Conservation (phyloP, 2,888 invertebrate species). For the Adelphocoris suturalis region DNA sequence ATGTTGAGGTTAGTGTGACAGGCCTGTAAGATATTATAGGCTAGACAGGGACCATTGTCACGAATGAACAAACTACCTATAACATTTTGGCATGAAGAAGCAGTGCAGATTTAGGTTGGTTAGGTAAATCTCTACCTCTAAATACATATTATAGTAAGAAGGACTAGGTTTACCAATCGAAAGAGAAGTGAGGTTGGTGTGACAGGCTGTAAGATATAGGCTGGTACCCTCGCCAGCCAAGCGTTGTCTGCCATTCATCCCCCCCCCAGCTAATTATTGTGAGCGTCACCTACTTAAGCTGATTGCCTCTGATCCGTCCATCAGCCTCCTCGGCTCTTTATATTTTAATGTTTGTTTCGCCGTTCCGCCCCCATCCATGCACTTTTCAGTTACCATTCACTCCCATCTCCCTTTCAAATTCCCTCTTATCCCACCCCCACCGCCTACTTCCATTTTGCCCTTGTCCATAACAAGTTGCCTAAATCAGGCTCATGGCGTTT, state of each 20-base stretch:
- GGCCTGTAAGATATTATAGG: no score
- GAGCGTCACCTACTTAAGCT: slow-evolving; percentile 71
- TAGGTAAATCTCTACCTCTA: no score
- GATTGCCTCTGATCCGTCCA: slow-evolving; percentile 60
- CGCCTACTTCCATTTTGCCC: neutral
- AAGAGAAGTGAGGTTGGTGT: neutral
- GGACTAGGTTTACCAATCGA: neutral
- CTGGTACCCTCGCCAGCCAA: slow-evolving; percentile 8
- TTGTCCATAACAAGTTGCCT: slow-evolving; percentile 39
- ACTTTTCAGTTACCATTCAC: slow-evolving; percentile 46
- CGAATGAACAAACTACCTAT: no score
- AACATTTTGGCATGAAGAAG: no score
- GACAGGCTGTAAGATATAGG: neutral
- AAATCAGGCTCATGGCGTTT: neutral
- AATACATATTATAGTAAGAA: no score
- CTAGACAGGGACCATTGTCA: no score
- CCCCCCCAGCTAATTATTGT: slow-evolving; percentile 59
- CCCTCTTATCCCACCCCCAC: neutral
- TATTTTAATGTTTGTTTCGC: slow-evolving; percentile 62
- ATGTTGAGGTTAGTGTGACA: no score
- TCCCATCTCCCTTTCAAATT: neutral
- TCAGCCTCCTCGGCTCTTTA: slow-evolving; percentile 40
- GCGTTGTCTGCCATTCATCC: neutral
- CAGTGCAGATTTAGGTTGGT: no score
- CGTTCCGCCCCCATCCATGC: neutral